Evolutionary conservation across 1,140 invertebrate genomes (phyloP), one percentile per base, ranked within the genome.

Genomic region (Eurosta solidaginis): DNA sequence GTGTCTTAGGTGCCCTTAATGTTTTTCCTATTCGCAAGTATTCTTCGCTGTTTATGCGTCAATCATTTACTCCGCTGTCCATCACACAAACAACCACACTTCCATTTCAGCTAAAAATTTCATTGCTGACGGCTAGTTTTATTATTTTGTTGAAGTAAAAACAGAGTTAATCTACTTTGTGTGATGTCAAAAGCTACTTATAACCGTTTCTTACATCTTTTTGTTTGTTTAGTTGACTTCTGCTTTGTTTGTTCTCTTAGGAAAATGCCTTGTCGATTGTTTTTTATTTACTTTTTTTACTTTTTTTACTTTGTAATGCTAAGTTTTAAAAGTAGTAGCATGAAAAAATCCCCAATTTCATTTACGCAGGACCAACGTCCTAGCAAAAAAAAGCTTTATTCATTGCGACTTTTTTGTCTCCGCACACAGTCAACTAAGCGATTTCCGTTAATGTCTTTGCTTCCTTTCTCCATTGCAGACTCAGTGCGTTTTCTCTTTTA

Each of bases 161-260:
- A 75, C 9, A n/a, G 9, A 68, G 33, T 68, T 42, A 40, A 20
- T 36, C 59, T 22, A 68, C 33, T 68, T 68, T 40, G 40, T 14
- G 36, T 68, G 59, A 40, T 68, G 59, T 68, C 40, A 68, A 68
- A 68, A 68, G 59, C 59, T 68, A 68, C 59, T 68, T 68, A 68
- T 68, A 33, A 12, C n/a, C 59, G 33, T 33, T 33, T 42, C 29
- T 68, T n/a, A n/a, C n/a, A n/a, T n/a, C n/a, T n/a, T n/a, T n/a
- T n/a, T n/a, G n/a, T n/a, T n/a, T n/a, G n/a, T n/a, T n/a, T n/a
- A n/a, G n/a, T n/a, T n/a, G n/a, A n/a, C n/a, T n/a, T n/a, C n/a
- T n/a, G n/a, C n/a, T n/a, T n/a, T n/a, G n/a, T n/a, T n/a, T n/a
- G n/a, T n/a, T n/a, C n/a, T n/a, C n/a, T n/a, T n/a, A n/a, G n/a